These are phyloP conservation scores for Hippoglossus stenolepis DNA, from an alignment of 2,113 vertebrate genomes.

Conservation along the genomic window DNA sequence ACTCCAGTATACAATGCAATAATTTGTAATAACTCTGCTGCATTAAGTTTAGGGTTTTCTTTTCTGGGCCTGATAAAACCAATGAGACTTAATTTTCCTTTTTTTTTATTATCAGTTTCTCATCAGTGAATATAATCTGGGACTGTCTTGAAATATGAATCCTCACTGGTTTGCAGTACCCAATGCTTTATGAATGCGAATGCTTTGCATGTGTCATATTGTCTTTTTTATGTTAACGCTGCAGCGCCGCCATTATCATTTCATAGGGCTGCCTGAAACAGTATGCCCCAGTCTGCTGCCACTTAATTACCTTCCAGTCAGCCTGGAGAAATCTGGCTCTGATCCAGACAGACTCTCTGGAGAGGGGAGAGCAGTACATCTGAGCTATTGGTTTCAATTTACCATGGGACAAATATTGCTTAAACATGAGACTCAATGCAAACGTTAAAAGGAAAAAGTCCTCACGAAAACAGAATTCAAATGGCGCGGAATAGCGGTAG, in stretches of 20 bases:
- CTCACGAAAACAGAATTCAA: slow-evolving; percentile 29
- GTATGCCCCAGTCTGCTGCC: slow-evolving; percentile 74
- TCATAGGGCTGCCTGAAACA: slow-evolving; percentile 73
- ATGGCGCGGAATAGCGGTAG: neutral
- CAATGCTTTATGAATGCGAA: slow-evolving; percentile 10
- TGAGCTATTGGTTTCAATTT: slow-evolving; percentile 70
- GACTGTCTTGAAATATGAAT: slow-evolving; percentile 16
- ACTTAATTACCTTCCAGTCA: slow-evolving; percentile 79
- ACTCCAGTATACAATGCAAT: neutral
- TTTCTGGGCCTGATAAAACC: neutral
- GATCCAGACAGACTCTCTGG: slow-evolving; percentile 69
- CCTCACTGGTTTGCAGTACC: slow-evolving; percentile 5
- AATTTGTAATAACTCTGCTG: slow-evolving; percentile 8
- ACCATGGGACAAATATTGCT: slow-evolving; percentile 58
- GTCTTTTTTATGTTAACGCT: slow-evolving; percentile 36
- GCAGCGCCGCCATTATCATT: slow-evolving; percentile 57
- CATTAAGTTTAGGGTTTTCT: neutral
- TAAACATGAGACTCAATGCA: slow-evolving; percentile 38
- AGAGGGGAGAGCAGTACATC: slow-evolving; percentile 56
- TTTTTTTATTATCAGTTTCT: neutral
- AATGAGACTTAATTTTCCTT: neutral
- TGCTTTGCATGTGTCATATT: slow-evolving; percentile 27
- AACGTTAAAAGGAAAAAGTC: slow-evolving; percentile 33
- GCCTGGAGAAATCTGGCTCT: slow-evolving; percentile 72
- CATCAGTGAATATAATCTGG: slow-evolving; percentile 16